Base-by-base conservation (phyloP, 2,888 invertebrate species). In the Ischnus inquisitorius region DNA sequence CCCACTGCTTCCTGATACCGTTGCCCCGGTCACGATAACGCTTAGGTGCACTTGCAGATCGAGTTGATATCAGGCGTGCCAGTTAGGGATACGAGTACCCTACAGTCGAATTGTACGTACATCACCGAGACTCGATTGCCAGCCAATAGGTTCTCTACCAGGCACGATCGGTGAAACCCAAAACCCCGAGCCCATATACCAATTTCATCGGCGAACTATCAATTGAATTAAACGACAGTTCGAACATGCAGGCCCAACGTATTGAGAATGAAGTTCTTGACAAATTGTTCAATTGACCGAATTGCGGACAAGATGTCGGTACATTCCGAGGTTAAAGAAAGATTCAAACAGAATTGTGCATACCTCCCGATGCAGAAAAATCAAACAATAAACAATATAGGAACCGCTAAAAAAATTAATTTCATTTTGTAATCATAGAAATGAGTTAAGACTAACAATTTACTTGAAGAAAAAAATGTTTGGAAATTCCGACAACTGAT, bases 11-110 rank as follows among this genome's bases (percentile, higher is more conserved):
- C 14, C 46, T 22, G 39, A 64, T 64, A 64, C 43, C n/a, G 16
- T 16, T 25, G 46, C 34, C 80, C 68, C 86, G 81, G 67, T 65
- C 85, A 60, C 79, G 77, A 80, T 85, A 81, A 71, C 79, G 83
- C 86, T 84, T 34, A 85, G 85, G 83, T 82, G 88, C 86, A 88
- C 85, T 88, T 78, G 85, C 75, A 54, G 76, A 67, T 86, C 48
- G 78, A 88, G 86, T 87, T 79, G 48, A 65, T 65, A 79, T 79
- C 79, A 72, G 64, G 72, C 79, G 79, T 65, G 71, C 65, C 72
- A 65, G 79, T 57, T 64, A 48, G 71, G 43, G 71, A 72, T 65
- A 72, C 72, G 48, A 77, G 77, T 46, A 51, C 62, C 46, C 68
- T 46, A 43, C 60, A 43, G 22, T 69, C 8, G 22, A 68, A 62